phyloP scores from a whole-genome alignment of 2,888 invertebrate genomes.

The Drosophila subsilvestris region DNA sequence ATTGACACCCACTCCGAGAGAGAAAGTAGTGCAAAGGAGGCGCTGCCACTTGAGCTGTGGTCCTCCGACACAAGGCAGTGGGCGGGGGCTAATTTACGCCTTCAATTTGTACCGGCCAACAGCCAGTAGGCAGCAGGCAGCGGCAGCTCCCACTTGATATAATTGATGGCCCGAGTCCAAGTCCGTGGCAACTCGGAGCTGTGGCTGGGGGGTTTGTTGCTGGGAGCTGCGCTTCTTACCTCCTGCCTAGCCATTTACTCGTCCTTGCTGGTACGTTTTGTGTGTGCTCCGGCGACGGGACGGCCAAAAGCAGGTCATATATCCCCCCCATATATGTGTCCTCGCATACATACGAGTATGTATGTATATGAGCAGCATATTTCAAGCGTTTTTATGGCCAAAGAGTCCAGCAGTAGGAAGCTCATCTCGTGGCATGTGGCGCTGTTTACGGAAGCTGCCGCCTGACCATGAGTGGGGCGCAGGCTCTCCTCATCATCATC shows the following conservation, averaged over 20 bases:
- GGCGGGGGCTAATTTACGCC: constrained; percentile 62
- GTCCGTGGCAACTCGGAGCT: constrained; percentile 3
- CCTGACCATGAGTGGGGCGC: constrained; percentile 23
- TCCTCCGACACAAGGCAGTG: constrained; percentile 25
- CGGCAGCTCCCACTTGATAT: constrained; percentile 59
- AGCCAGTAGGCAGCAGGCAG: background rate
- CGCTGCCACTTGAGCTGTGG: constrained; percentile 1
- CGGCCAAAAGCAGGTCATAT: too few species aligned
- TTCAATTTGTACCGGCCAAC: constrained; percentile 60
- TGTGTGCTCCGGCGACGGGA: too few species aligned
- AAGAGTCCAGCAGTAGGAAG: constrained; percentile 21
- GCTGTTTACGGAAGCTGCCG: constrained; percentile 63
- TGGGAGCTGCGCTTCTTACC: constrained; percentile 19
- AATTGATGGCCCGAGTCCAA: constrained; percentile 62
- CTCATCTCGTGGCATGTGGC: constrained; percentile 27
- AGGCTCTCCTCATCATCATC: constrained; percentile 51
- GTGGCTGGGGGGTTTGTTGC: constrained; percentile 27
- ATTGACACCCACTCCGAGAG: constrained; percentile 51
- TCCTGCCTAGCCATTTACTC: constrained; percentile 53
- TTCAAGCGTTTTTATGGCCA: constrained; percentile 60
- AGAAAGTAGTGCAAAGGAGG: constrained; percentile 2
- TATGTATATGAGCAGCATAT: constrained; percentile 69
- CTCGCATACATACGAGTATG: background rate
- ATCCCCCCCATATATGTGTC: constrained; percentile 24
- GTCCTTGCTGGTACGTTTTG: constrained; percentile 15